Base-by-base conservation (phyloP, 2,797 vertebrate genomes). In the Danio jaintianensis region DNA sequence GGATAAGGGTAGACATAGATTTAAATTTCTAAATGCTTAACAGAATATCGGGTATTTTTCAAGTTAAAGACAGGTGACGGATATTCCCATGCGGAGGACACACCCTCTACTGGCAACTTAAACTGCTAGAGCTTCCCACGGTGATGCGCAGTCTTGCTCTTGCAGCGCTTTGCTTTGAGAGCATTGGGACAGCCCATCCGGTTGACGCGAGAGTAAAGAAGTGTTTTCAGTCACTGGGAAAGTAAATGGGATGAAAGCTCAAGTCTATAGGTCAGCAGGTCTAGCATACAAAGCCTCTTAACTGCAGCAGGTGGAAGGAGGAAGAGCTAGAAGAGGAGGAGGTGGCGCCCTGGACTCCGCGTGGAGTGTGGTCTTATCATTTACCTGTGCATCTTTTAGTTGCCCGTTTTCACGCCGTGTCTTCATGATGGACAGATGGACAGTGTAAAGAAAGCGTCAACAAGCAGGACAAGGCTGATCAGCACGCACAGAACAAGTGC, bases 231-330 rank as follows among this genome's bases (percentile, higher is more conserved):
- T 69, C 64, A 73, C 79, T 42, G 71, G 85, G 87, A 62, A 85
- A 81, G 86, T 93, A 87, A 92, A 91, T 90, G 89, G 91, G 91
- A 91, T 93, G 90, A 93, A 91, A 93, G 89, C 89, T 93, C 88
- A 90, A 91, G 91, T 91, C 90, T 92, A 89, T 89, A 90, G 92
- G 85, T 83, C 87, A 89, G 90, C 91, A 91, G 92, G 91, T 90
- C 90, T 89, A 86, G 92, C 89, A 83, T 87, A 89, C 79, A 93
- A 94, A 94, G 92, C 93, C 86, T 92, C 92, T 94, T 94, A 93
- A 90, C 86, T 74, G 86, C 91, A 86, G 90, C 91, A 89, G 91
- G 89, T 88, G 86, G 87, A 82, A 80, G 85, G 86, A 88, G 88
- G 82, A 88, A 80, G 75, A 83, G 83, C 78, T 80, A 15, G 58